Percentiles rank a stretch among this genome's conserved stretches.
Conservation (phyloP, 2,113 vertebrate genomes). For the Protobothrops flavoviridis region DNA sequence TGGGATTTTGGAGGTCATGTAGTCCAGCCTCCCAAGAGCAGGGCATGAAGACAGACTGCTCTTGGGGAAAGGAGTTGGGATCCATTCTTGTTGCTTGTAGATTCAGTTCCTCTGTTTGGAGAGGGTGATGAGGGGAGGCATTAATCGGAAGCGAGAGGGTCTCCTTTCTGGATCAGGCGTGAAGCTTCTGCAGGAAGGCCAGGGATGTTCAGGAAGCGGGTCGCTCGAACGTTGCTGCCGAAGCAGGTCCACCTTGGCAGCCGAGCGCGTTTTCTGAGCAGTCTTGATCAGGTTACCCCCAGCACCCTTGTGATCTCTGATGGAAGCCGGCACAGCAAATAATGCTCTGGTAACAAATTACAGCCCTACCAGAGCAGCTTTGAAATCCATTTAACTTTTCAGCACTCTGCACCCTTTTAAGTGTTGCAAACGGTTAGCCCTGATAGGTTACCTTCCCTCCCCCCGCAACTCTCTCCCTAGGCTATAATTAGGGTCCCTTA, state of each 20-base stretch:
- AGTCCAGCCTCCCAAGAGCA: background rate
- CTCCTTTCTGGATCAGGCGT: background rate
- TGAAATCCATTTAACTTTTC: conserved; percentile 71
- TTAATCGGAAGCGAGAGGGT: background rate
- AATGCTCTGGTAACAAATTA: conserved; percentile 56
- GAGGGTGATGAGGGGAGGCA: background rate
- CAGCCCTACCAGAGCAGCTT: conserved; percentile 55
- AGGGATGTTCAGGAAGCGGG: background rate
- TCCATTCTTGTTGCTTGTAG: background rate
- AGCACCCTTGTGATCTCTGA: background rate
- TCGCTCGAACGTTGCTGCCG: accelerated
- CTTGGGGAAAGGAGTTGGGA: background rate
- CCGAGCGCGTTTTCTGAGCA: accelerated
- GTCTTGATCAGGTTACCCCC: background rate
- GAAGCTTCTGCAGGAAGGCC: background rate
- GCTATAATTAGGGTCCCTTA: conserved; percentile 82
- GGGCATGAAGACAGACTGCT: background rate
- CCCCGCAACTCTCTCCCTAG: conserved; percentile 66
- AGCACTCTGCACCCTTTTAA: conserved; percentile 65
- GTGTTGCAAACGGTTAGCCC: conserved; percentile 47
- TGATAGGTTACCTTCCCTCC: conserved; percentile 74
- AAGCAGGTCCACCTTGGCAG: background rate
- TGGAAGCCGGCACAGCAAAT: background rate
- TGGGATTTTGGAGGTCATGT: background rate
- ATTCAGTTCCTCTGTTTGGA: background rate